These are phyloP conservation scores for Tamandua tetradactyla DNA, from an alignment of 2,797 vertebrate species.

Conservation along the genomic window DNA sequence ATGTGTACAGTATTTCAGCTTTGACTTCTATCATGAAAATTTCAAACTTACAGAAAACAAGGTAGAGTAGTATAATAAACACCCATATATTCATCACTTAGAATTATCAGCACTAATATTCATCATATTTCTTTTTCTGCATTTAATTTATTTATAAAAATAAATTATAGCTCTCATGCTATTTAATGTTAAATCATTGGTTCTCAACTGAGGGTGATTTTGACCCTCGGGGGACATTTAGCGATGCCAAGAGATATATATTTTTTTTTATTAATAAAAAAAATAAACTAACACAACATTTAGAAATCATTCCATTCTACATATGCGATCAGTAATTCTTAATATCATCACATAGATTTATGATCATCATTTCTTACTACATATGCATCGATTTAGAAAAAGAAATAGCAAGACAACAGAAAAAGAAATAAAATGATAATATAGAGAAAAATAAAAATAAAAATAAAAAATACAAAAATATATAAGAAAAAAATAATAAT, in stretches of 20 bases:
- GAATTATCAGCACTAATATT: neutral
- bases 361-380: too few relatives aligned
- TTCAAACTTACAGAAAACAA: neutral
- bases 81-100: neutral
- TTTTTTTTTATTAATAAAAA: too few relatives aligned
- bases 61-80: neutral
- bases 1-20: neutral
- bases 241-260: neutral
- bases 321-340: too few relatives aligned
- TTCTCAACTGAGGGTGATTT: neutral
- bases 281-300: too few relatives aligned
- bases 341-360: too few relatives aligned
- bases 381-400: too few relatives aligned
- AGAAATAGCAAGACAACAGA: too few relatives aligned
- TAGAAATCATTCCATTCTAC: too few relatives aligned
- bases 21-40: constrained; percentile 41
- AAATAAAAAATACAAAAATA: too few relatives aligned
- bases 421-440: too few relatives aligned
- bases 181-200: neutral
- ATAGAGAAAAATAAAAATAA: too few relatives aligned
- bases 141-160: neutral
- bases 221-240: neutral
- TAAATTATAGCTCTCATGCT: neutral
- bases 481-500: too few relatives aligned
- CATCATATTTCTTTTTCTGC: neutral